Base-by-base conservation (phyloP, 92 coral and sea anemone species). In the Porites evermanni region DNA sequence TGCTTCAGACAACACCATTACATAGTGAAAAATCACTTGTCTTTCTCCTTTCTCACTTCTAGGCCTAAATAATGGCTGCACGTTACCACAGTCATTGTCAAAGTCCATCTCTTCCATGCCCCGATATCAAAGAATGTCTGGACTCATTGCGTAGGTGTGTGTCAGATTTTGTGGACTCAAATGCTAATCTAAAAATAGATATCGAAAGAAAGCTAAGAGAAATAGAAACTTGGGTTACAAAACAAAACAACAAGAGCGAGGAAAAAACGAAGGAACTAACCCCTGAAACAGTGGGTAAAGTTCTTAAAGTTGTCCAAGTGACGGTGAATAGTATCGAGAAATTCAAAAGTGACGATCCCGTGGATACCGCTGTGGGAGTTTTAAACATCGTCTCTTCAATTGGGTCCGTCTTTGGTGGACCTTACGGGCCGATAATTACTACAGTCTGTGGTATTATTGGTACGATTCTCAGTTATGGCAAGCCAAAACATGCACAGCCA, bases 401-500 rank as follows among this genome's bases (percentile, higher is more conserved):
- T 52, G 29, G 2, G 17, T 1, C 10, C 6, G 17, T 74, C 9
- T 6, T 51, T 1, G 52, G 64, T 17, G 21, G 16, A 1, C 64
- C 61, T 13, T 74, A 51, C 14, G 24, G 10, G 3, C 17, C 14
- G 16, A 20, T 53, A 19, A n/a, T 66, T 29, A 19, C n/a, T 19
- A 17, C 47, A 29, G 2, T 80, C 17, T 32, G 75, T 14, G 9
- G 61, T 20, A 23, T 50, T 54, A 64, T 80, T 68, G 76, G 85
- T 17, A 75, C 58, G 61, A 44, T 80, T 67, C 21, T 80, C 20
- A 63, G 75, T 1, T 16, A 24, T 32, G 52, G 47, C 64, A 82
- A 82, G 29, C 87, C 79, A 44, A 82, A 82, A 58, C 79, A 56
- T 24, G 8, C 19, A 0, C 67, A 82, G 54, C 79, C 87, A n/a